Conservation (phyloP, 2,113 vertebrate species). For the Calypte anna region DNA sequence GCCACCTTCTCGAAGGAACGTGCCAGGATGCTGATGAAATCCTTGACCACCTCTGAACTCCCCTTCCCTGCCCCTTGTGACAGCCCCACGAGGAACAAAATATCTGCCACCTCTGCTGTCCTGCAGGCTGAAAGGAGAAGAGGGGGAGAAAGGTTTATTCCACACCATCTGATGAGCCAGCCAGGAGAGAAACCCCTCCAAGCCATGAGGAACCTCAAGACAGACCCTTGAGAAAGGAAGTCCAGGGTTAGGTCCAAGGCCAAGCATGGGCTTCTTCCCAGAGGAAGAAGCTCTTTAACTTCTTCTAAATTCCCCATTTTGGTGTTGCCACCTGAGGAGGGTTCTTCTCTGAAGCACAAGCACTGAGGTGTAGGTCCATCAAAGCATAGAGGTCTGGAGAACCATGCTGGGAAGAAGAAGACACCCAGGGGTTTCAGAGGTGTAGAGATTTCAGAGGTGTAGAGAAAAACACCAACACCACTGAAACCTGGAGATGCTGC, state of each 20-base stretch:
- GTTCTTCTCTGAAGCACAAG: neutral
- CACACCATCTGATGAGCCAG: neutral
- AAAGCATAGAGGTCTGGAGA: neutral
- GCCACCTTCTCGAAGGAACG: slow-evolving; percentile 73
- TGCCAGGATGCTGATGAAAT: slow-evolving; percentile 77
- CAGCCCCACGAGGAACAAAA: slow-evolving; percentile 87
- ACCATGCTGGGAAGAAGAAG: neutral
- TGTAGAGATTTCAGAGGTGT: neutral
- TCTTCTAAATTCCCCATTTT: neutral
- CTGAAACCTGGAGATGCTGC: neutral
- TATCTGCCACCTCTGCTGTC: slow-evolving; percentile 78
- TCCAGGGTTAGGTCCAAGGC: neutral
- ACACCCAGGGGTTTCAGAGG: fast-evolving
- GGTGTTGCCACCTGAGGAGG: neutral
- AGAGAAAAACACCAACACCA: neutral
- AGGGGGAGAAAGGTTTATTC: neutral
- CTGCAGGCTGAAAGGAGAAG: slow-evolving; percentile 78
- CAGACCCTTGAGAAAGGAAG: neutral
- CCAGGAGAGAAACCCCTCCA: neutral
- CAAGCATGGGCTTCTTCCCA: neutral
- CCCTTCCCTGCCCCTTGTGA: slow-evolving; percentile 73
- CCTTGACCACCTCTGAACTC: slow-evolving; percentile 76
- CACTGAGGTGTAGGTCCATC: neutral
- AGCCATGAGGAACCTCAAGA: fast-evolving
- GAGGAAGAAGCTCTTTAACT: neutral